Evolutionary conservation across 2,888 invertebrate genomes (phyloP).

Genomic region (Clistopyga incitator): DNA sequence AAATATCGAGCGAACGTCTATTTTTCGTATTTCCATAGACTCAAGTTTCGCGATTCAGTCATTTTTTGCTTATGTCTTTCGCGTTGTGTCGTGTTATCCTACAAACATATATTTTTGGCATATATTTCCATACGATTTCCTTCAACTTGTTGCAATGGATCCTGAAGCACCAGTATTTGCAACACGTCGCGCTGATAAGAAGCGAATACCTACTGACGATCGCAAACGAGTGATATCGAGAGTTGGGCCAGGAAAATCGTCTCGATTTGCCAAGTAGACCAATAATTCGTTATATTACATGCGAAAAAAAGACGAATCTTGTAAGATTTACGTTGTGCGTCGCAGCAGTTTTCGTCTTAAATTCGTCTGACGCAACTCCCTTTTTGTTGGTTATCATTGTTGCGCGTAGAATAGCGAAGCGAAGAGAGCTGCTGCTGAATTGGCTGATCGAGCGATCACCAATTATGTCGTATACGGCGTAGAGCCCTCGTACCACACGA

Average conservation of each 20-base stretch:
- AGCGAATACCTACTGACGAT: neutral
- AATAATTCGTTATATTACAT: neutral
- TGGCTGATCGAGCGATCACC: conserved; percentile 17
- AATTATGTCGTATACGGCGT: conserved; percentile 17
- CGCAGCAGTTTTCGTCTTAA: too few species aligned
- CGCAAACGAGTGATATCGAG: neutral
- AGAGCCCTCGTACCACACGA: neutral
- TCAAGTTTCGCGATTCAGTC: too few species aligned
- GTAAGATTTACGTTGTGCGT: neutral
- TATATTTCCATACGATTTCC: neutral
- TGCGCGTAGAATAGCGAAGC: neutral
- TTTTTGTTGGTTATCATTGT: conserved; percentile 30
- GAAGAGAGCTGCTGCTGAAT: conserved; percentile 18
- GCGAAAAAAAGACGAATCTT: neutral
- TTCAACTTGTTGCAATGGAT: conserved; percentile 7
- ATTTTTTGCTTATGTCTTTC: too few species aligned
- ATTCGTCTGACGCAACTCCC: conserved; percentile 45
- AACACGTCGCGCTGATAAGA: conserved; percentile 7
- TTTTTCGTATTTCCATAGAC: too few species aligned
- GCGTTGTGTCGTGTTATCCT: too few species aligned
- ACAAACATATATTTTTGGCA: too few species aligned
- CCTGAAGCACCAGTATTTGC: neutral
- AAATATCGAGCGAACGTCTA: neutral
- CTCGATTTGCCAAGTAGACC: neutral
- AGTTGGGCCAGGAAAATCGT: too few species aligned